phyloP scores from a whole-genome alignment of 2,113 vertebrate species.

The Lontra canadensis region DNA sequence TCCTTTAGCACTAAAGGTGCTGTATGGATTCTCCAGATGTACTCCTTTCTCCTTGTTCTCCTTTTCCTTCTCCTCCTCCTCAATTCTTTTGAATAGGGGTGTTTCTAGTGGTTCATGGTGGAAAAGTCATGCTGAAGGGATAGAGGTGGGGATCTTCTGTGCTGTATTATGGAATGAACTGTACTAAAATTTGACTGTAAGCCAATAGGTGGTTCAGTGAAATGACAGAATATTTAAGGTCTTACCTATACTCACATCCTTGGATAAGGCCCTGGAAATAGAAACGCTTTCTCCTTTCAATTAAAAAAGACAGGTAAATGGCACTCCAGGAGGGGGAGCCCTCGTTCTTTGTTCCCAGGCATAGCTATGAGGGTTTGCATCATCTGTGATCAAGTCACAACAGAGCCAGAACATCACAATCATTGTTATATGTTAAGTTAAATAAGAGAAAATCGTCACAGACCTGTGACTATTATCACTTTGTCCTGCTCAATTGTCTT shows the following conservation, averaged over 20 bases:
- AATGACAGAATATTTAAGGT: not conserved
- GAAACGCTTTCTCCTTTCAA: not conserved
- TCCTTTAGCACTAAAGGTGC: not conserved
- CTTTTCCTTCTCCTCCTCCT: not conserved
- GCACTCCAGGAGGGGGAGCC: conserved; percentile 23
- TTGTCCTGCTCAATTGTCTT: not conserved
- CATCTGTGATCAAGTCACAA: not conserved
- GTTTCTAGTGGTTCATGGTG: not conserved
- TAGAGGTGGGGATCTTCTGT: not conserved
- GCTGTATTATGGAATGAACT: not conserved
- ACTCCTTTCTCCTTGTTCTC: not conserved
- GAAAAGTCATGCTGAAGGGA: not conserved
- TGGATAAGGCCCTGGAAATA: not conserved
- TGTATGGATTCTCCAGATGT: not conserved
- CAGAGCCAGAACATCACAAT: conserved; percentile 12
- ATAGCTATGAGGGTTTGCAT: not conserved
- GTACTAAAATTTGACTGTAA: not conserved
- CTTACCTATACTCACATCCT: not conserved
- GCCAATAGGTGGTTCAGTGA: not conserved
- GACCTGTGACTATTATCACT: not conserved
- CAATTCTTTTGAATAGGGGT: not conserved
- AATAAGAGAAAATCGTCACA: not conserved
- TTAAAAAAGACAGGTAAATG: not conserved
- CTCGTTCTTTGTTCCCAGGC: not conserved
- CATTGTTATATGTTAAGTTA: not conserved